Evolutionary conservation across 2,113 vertebrate genomes (phyloP), one percentile per base, ranked within the genome.

Genomic region (Apus apus): DNA sequence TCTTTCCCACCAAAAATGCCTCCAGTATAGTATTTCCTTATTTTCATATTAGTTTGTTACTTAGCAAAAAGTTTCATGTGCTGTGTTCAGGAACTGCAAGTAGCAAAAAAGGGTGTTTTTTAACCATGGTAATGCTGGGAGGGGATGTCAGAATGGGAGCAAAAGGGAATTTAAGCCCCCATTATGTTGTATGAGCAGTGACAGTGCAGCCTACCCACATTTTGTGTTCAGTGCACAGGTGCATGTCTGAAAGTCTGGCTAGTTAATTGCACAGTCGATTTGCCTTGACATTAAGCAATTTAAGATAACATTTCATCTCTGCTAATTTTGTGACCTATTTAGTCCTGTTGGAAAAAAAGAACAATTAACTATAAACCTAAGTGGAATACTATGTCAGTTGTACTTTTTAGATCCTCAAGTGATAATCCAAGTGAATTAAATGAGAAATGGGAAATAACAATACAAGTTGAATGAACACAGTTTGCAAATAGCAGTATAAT

Each of bases 141-240:
- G 18, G 36, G 15, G 36, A 51, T 70, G 83, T 78, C 60, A 45
- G 40, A 38, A 23, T 70, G 57, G 25, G 57, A 74, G 12, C 40
- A 18, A 36, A 57, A 67, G 30, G n/a, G 60, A 68, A 70, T 38
- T 36, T 13, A 58, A 26, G 30, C 27, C 30, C 14, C 51, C 34
- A n/a, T 19, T 56, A 32, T 29, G 46, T 61, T 64, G 15, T 19
- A 6, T 38, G 56, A 51, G 56, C 56, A 30, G 76, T 64, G n/a
- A 29, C 36, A 36, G 43, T 1, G 13, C 3, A 0, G 45, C 15
- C 13, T 72, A 38, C 38, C 38, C 36, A 38, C 7, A 7, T 43
- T 43, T 38, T n/a, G 29, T 64, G 46, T 72, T 43, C 70, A 68
- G 0, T n/a, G 53, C 19, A 53, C 5, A 3, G 11, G 61, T 36